Evolutionary conservation across 2,113 vertebrate species (phyloP).

Genomic region (Terrapene triunguis): DNA sequence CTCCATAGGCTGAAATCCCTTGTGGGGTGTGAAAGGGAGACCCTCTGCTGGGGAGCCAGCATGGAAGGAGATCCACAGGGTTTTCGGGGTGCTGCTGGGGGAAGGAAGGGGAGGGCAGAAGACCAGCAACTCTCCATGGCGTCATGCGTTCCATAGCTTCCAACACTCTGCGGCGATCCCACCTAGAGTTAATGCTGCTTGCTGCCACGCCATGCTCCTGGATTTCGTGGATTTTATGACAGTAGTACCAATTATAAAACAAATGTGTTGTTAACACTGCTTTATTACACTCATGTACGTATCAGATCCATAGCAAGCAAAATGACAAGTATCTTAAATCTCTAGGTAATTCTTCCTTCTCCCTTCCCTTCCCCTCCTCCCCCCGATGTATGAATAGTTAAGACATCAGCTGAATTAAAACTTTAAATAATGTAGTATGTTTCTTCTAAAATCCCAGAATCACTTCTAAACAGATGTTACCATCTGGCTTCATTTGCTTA

Average conservation of each 20-base stretch:
- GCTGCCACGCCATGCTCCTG: not conserved
- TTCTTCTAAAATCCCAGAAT: slow-evolving; percentile 10
- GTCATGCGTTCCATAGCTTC: fast-evolving
- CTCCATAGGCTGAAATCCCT: not conserved
- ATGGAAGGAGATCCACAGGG: fast-evolving
- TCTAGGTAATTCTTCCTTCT: not conserved
- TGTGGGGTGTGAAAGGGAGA: fast-evolving
- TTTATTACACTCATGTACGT: not conserved
- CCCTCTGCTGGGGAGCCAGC: fast-evolving
- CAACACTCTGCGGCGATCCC: too few species aligned
- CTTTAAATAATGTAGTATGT: slow-evolving; percentile 16
- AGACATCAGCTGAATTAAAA: slow-evolving; percentile 10
- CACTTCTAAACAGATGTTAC: not conserved
- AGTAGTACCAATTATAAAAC: not conserved
- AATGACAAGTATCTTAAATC: not conserved
- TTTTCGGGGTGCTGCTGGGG: not conserved
- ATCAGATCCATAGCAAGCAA: not conserved
- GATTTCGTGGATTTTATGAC: not conserved
- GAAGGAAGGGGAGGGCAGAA: fast-evolving
- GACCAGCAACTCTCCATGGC: fast-evolving
- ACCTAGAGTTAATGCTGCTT: not conserved
- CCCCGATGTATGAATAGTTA: not conserved
- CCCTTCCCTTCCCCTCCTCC: too few species aligned
- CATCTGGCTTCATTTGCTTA: slow-evolving; percentile 25
- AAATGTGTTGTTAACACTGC: not conserved